These are phyloP conservation scores for Puma concolor DNA, from an alignment of 2,113 vertebrate genomes.

Conservation along the genomic window DNA sequence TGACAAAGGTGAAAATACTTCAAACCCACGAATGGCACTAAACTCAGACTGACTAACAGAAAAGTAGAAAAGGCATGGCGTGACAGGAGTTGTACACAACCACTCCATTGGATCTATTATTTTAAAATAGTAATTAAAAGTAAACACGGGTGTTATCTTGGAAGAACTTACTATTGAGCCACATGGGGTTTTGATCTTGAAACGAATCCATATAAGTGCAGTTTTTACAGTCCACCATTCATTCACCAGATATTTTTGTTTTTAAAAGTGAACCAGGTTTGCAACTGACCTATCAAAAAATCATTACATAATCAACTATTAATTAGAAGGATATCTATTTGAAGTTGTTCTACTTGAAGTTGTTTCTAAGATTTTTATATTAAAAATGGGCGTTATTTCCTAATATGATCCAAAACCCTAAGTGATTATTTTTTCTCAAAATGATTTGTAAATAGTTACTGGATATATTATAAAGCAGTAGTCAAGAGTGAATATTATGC, in stretches of 20 bases:
- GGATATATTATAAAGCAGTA: slow-evolving; percentile 77
- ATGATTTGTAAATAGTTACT: slow-evolving; percentile 82
- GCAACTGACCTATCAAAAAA: slow-evolving; percentile 79
- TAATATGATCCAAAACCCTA: slow-evolving; percentile 82
- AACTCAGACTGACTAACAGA: slow-evolving; percentile 25
- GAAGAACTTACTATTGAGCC: slow-evolving; percentile 81
- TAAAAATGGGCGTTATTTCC: slow-evolving; percentile 78
- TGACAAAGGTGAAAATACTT: slow-evolving; percentile 55
- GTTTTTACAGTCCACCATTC: slow-evolving; percentile 74
- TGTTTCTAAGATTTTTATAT: slow-evolving; percentile 86
- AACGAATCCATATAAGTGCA: slow-evolving; percentile 73
- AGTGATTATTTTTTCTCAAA: slow-evolving; percentile 86
- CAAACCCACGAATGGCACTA: slow-evolving; percentile 52
- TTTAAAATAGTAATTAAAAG: slow-evolving; percentile 75
- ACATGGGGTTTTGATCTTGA: slow-evolving; percentile 80
- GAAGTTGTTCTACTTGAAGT: slow-evolving; percentile 81
- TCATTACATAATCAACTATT: slow-evolving; percentile 75
- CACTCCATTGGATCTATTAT: slow-evolving; percentile 64
- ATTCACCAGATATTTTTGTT: slow-evolving; percentile 65
- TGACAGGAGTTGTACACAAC: slow-evolving; percentile 50
- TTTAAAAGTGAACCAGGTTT: slow-evolving; percentile 81
- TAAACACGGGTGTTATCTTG: slow-evolving; percentile 75
- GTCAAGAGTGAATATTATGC: slow-evolving; percentile 75
- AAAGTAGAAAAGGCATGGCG: slow-evolving; percentile 70
- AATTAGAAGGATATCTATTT: slow-evolving; percentile 82